Evolutionary conservation across 2,888 invertebrate species (phyloP).

Genomic region (Neoaliturus tenellus): DNA sequence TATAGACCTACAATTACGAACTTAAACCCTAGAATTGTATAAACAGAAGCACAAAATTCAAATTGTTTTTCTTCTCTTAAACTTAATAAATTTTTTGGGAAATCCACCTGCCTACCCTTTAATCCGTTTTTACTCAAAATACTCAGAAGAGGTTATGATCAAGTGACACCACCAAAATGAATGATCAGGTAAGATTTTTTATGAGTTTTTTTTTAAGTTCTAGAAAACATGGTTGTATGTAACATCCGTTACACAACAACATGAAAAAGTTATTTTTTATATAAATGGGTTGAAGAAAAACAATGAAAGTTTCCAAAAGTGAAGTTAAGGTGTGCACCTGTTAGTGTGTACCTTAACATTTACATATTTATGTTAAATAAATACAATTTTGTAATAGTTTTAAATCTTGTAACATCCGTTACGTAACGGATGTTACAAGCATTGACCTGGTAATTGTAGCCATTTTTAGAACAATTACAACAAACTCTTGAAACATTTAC

Average conservation of each 20-base stretch:
- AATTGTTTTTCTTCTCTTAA: too few relatives aligned
- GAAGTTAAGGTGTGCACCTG: slow-evolving; percentile 13
- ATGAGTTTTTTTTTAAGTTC: slow-evolving; percentile 11
- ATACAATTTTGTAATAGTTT: slow-evolving; percentile 18
- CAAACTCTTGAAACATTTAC: too few relatives aligned
- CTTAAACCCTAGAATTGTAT: too few relatives aligned
- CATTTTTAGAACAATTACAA: not conserved
- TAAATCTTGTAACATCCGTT: slow-evolving; percentile 35
- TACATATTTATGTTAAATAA: slow-evolving; percentile 29
- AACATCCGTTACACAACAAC: slow-evolving; percentile 28
- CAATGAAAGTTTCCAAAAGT: slow-evolving; percentile 26
- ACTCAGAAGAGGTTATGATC: not conserved
- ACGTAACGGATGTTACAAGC: slow-evolving; percentile 31
- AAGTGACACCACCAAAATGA: slow-evolving; percentile 31
- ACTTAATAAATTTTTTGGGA: too few relatives aligned
- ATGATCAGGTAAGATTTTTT: slow-evolving; percentile 32
- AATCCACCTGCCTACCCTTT: too few relatives aligned
- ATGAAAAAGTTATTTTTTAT: slow-evolving; percentile 35
- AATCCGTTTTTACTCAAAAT: too few relatives aligned
- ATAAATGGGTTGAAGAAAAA: slow-evolving; percentile 18
- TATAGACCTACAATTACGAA: too few relatives aligned
- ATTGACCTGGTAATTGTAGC: not conserved
- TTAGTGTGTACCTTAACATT: slow-evolving; percentile 15
- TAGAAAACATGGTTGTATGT: slow-evolving; percentile 21
- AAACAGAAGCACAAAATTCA: too few relatives aligned